Percentiles rank a stretch among this genome's conserved stretches.
These are phyloP conservation scores for Girardia tigrina DNA, from an alignment of 2,888 invertebrate genomes.

Conservation along the genomic window DNA sequence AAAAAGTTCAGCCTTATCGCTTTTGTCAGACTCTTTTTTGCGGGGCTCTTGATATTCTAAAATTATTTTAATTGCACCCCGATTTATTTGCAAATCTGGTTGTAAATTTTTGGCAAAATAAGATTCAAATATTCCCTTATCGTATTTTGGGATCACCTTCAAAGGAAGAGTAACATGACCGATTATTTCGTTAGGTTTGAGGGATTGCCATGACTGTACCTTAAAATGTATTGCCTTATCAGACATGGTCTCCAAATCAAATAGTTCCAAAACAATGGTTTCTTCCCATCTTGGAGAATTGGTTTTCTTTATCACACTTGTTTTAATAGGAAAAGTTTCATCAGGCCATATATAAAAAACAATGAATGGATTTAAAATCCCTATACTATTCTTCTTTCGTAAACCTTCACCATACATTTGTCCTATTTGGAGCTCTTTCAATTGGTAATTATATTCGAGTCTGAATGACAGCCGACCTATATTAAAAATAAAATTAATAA, in stretches of 20 bases:
- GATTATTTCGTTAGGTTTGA: not conserved
- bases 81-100: not conserved
- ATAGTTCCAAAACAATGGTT: not conserved
- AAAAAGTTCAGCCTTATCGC: not conserved
- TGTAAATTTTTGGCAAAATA: not conserved
- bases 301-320: not conserved
- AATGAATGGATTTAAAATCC: not conserved
- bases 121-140: not conserved
- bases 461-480: not conserved
- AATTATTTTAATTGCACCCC: not conserved
- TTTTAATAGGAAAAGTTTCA: not conserved
- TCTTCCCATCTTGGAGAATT: conserved; percentile 23
- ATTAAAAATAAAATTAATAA: too few relatives aligned
- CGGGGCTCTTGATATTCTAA: too few relatives aligned
- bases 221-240: not conserved
- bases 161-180: not conserved
- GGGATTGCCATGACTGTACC: not conserved
- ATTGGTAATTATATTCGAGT: not conserved
- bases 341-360: conserved; percentile 4
- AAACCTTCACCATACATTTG: conserved; percentile 2
- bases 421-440: not conserved
- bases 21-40: too few relatives aligned
- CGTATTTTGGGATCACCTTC: not conserved
- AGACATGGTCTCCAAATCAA: not conserved
- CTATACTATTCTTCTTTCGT: not conserved